Base-by-base conservation (phyloP, 1,140 invertebrate species). In the Drosophila subpulchrella region DNA sequence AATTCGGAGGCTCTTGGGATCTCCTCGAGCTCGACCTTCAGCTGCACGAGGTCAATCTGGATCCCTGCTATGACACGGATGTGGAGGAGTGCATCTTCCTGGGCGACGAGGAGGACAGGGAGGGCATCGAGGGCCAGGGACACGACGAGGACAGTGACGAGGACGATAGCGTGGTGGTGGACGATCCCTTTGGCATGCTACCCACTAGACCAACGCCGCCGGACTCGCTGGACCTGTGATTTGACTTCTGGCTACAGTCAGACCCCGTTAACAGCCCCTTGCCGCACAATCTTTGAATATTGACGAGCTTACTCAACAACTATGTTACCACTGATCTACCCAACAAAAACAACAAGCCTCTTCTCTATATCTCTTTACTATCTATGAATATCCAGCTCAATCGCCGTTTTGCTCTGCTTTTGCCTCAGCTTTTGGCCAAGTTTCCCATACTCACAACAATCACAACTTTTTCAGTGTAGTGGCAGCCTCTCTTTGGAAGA, bases 11-110 rank as follows among this genome's bases (percentile, higher is more conserved):
- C 15, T 92, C 91, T 11, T 92, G 91, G 91, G 91, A 92, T 82
- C 53, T 92, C 13, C 50, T 92, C 0, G 91, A 92, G 60, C 58
- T 92, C 20, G 91, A 92, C 78, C 67, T 92, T n/a, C 88, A 92
- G 72, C 54, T 92, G 46, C 90, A 92, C 50, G 89, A 92, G 65
- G 91, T 92, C 13, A 92, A 92, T 68, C 62, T 91, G 11, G 91
- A 92, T 86, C 83, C 91, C 17, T 91, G 89, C 72, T 92, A 90
- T 54, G 90, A 92, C 36, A 91, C 94, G n/a, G 94, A 93, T 47
- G 94, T 94, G 0, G 94, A 94, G 76, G 94, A 94, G 77, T 93
- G 93, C 57, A 94, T 94, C 55, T 94, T 94, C 63, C 79, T 94
- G 68, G 93, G 93, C 4, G 94, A 92, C 70, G 80, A 51, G 56